Conservation (phyloP, 2,113 vertebrate genomes). For the Ondatra zibethicus region DNA sequence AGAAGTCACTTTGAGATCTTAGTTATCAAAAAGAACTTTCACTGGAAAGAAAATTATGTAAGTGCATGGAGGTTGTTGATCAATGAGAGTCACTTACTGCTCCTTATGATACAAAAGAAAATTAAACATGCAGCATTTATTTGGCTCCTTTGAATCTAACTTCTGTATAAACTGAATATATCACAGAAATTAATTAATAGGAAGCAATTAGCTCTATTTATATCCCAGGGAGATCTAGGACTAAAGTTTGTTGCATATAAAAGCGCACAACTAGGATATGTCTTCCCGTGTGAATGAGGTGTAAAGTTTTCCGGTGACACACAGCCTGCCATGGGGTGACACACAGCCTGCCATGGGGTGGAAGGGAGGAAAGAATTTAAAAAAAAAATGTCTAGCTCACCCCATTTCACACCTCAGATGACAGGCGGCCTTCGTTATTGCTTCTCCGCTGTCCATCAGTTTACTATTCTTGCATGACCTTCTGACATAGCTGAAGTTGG, state of each 20-base stretch:
- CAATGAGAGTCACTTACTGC: background rate
- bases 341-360: no score
- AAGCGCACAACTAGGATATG: background rate
- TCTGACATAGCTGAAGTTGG: background rate
- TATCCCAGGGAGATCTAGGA: background rate
- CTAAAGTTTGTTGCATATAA: background rate
- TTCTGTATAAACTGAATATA: background rate
- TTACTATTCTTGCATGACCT: background rate
- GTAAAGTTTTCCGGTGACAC: background rate
- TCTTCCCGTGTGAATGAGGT: background rate
- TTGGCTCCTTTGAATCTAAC: background rate
- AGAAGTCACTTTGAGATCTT: background rate
- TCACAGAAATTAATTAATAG: background rate
- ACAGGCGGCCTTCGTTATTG: background rate
- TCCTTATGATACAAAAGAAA: background rate
- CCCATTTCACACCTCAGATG: background rate
- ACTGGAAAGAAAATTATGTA: background rate
- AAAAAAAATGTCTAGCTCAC: background rate
- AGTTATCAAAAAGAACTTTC: constrained; percentile 1
- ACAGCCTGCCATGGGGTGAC: background rate
- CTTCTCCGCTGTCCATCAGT: background rate
- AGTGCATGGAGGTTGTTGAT: background rate
- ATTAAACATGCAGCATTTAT: background rate
- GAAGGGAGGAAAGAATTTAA: background rate
- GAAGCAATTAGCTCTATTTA: background rate